A percentile compares a stretch with the other conserved stretches of the same genome.
Evolutionary conservation across 2,888 invertebrate species (phyloP).

Genomic region (Folsomia manolachei): DNA sequence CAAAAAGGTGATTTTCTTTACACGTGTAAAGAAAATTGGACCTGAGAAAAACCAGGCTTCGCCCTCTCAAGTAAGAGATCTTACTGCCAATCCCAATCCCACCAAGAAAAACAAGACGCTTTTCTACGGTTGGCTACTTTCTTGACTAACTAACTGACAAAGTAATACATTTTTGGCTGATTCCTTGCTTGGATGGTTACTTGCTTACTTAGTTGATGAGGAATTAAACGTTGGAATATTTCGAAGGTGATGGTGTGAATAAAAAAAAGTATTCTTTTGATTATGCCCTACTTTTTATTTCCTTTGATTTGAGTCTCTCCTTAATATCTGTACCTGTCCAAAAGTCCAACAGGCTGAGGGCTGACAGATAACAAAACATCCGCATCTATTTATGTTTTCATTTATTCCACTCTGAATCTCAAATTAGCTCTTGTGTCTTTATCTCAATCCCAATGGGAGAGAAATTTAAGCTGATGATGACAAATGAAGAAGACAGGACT

Average conservation of each 20-base stretch:
- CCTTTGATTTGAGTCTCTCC: background rate
- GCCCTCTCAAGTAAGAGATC: too few species aligned
- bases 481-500: conserved; percentile 1
- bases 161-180: too few species aligned
- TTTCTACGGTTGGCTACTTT: background rate
- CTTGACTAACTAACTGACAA: too few species aligned
- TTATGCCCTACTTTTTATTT: conserved; percentile 18
- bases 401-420: conserved; percentile 14
- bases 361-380: too few species aligned
- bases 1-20: background rate
- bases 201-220: background rate
- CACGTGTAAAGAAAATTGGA: background rate
- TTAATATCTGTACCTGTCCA: background rate
- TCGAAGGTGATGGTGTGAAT: conserved; percentile 6
- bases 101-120: background rate
- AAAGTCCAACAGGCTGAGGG: too few species aligned
- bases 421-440: background rate
- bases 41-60: background rate
- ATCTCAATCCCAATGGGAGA: background rate
- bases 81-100: background rate
- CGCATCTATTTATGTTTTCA: conserved; percentile 14
- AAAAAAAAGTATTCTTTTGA: conserved; percentile 13
- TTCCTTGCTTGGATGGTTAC: background rate
- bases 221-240: background rate
- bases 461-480: background rate